Percentiles rank a stretch among this genome's conserved stretches.
These are phyloP conservation scores for Zaprionus gabonicus DNA, from an alignment of 1,140 invertebrate genomes.

Conservation along the genomic window DNA sequence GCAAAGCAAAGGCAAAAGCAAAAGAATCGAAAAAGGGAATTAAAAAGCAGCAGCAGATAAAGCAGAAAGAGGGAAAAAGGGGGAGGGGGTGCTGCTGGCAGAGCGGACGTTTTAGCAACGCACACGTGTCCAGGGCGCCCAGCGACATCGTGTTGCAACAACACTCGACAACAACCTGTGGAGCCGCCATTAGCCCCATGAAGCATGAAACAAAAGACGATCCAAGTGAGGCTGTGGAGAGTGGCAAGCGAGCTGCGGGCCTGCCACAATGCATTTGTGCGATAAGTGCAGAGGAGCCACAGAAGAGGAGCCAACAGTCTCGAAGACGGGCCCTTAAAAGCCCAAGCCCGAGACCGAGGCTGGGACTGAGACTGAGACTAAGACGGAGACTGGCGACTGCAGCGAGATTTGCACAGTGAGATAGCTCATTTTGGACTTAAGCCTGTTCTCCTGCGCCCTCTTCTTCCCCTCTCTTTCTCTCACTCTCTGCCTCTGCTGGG, in stretches of 20 bases:
- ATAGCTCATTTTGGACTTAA: constrained; percentile 78
- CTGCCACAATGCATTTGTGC: constrained; percentile 77
- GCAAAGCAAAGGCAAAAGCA: constrained; percentile 11
- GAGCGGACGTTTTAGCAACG: constrained; percentile 80
- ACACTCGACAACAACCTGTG: constrained; percentile 78
- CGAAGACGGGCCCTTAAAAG: constrained; percentile 60
- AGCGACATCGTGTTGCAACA: constrained; percentile 76
- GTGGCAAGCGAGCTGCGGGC: not conserved
- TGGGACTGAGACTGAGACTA: not conserved
- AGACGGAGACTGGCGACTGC: constrained; percentile 40
- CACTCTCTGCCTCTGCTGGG: not conserved
- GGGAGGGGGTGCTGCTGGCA: constrained; percentile 10
- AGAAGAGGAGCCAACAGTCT: constrained; percentile 8
- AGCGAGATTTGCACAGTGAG: constrained; percentile 72
- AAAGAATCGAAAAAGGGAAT: constrained; percentile 38
- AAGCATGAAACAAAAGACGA: constrained; percentile 75
- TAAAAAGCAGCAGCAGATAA: constrained; percentile 23
- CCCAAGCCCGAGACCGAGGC: not conserved
- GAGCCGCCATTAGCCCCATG: constrained; percentile 73
- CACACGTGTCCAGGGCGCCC: constrained; percentile 72
- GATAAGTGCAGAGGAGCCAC: constrained; percentile 56
- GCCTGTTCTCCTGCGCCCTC: constrained; percentile 17
- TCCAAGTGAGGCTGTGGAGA: not conserved
- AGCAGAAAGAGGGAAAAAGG: constrained; percentile 6
- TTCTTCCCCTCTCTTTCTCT: too few relatives aligned